Evolutionary conservation across 2,888 invertebrate species (phyloP).

Genomic region (Hirtodrosophila alboralis): DNA sequence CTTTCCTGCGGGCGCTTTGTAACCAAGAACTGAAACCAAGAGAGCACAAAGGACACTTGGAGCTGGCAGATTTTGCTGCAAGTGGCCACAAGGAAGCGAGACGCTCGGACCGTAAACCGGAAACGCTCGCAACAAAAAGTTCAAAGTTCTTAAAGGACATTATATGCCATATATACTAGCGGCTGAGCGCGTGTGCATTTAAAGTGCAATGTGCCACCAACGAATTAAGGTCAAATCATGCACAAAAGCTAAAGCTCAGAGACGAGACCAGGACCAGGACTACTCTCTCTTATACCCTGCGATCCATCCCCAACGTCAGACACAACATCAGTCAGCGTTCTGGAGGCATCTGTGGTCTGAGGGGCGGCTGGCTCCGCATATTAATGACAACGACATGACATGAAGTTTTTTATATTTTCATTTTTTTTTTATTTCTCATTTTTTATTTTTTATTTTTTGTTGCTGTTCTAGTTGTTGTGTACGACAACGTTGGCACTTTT

Average conservation of each 20-base stretch:
- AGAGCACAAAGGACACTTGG: slow-evolving; percentile 50
- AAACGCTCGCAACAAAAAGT: slow-evolving; percentile 59
- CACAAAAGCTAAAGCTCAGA: slow-evolving; percentile 45
- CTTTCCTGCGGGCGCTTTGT: slow-evolving; percentile 69
- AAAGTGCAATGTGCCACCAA: slow-evolving; percentile 71
- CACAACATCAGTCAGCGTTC: slow-evolving; percentile 20
- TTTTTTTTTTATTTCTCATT: slow-evolving; percentile 25
- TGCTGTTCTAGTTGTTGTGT: slow-evolving; percentile 23
- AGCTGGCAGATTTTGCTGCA: slow-evolving; percentile 16
- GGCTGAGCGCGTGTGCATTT: slow-evolving; percentile 37
- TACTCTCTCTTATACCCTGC: too few relatives aligned
- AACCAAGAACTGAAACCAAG: slow-evolving; percentile 22
- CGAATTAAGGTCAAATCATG: slow-evolving; percentile 76
- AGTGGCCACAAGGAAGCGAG: slow-evolving; percentile 37
- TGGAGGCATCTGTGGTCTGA: slow-evolving; percentile 7
- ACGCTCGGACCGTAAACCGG: slow-evolving; percentile 54
- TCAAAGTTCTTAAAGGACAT: slow-evolving; percentile 51
- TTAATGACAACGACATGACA: slow-evolving; percentile 51
- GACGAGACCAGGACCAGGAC: background rate
- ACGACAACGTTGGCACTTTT: slow-evolving; percentile 54
- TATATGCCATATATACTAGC: too few relatives aligned
- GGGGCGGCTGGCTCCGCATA: slow-evolving; percentile 34
- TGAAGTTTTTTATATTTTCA: slow-evolving; percentile 42
- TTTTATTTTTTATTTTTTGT: background rate
- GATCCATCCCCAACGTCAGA: slow-evolving; percentile 9